These are phyloP conservation scores for Oreotragus oreotragus DNA, from an alignment of 2,113 vertebrate genomes.

Conservation along the genomic window DNA sequence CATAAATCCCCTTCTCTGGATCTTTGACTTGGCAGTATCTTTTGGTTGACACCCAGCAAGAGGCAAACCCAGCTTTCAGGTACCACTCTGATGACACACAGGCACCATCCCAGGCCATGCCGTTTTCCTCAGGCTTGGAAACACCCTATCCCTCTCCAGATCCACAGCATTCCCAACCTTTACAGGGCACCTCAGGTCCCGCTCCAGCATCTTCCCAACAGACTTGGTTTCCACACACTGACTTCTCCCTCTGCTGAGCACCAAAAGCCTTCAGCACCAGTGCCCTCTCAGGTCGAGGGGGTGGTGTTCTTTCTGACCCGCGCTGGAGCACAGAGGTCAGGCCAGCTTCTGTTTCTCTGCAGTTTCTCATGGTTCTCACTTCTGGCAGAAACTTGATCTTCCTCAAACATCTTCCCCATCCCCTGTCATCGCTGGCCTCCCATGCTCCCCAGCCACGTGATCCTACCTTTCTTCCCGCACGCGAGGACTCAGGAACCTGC, in stretches of 20 bases:
- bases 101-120: fast-evolving
- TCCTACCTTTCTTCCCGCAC: constrained; percentile 84
- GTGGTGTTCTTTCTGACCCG: not conserved
- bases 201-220: not conserved
- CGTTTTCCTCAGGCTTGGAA: not conserved
- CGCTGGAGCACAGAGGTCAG: not conserved
- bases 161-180: not conserved
- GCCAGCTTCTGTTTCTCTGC: not conserved
- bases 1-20: not conserved
- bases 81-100: no score
- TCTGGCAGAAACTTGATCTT: fast-evolving
- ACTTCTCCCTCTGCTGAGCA: not conserved
- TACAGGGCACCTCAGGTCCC: not conserved
- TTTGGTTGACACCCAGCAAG: not conserved
- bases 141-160: not conserved
- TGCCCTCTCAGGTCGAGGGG: not conserved
- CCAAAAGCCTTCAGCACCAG: fast-evolving
- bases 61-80: not conserved
- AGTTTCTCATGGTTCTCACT: not conserved
- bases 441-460: fast-evolving
- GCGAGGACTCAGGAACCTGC: constrained; percentile 90
- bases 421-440: fast-evolving
- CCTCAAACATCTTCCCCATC: fast-evolving
- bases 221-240: not conserved
- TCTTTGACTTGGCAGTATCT: not conserved